Evolutionary conservation across 2,797 vertebrate genomes (phyloP), one percentile per base, ranked within the genome.

Genomic region (Sebastes kiyomatsui): DNA sequence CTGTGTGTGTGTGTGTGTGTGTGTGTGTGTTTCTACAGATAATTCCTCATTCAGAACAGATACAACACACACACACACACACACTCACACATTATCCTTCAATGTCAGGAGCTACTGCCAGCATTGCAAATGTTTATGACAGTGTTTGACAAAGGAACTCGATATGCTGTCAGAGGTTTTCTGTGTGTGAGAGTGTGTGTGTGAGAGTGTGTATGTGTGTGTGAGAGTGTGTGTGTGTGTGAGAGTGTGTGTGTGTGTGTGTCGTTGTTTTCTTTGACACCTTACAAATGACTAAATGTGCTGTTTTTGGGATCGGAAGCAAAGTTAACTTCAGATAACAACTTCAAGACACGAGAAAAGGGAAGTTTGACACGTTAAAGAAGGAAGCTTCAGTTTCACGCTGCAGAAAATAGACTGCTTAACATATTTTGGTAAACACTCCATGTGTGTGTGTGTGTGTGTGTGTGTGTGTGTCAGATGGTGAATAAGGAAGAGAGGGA

Each of bases 391-490:
- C 62, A 67, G 20, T 64, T 27, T 70, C 69, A 71, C 8, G 5
- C 70, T 33, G 80, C 80, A 75, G 82, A 82, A 80, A 88, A 82
- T 80, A 84, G 79, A 69, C 74, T 75, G 58, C 28, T 85, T 84
- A 87, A 79, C 78, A 87, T 76, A 75, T 65, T 59, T 33, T 8
- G 27, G 68, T 72, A 79, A 76, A 85, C 77, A 18, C 58, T 7
- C 5, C 2, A 25, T 28, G 25, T 18, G 56, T 28, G 58, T 73
- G 13, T 59, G 28, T 52, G 59, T 72, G 49, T 49, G 23, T 56
- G 55, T 58, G 70, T 30, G 65, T 69, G 55, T 27, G 58, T 73
- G 13, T 54, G 28, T 35, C 22, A 13, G 54, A 55, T 8, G 13
- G 13, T 14, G 38, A 42, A 16, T 42, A 16, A 58, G 6, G 10